Base-by-base conservation (phyloP, 2,797 vertebrate genomes). In the Anabacerthia variegaticeps region DNA sequence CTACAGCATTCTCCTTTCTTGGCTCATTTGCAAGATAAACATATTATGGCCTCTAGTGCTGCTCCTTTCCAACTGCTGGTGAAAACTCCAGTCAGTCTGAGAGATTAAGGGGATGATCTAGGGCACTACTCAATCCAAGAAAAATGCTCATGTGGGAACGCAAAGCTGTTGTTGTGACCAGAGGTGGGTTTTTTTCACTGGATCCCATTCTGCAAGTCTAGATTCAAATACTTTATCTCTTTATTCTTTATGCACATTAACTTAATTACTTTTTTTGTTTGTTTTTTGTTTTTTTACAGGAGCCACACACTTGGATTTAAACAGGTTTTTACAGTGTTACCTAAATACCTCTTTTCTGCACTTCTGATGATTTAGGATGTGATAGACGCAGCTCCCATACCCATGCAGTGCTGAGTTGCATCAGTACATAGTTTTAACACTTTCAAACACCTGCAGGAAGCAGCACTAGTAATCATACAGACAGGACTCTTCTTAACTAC, bases 101-200 rank as follows among this genome's bases (percentile, higher is more conserved):
- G 89, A 88, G 84, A 93, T 92, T 93, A 95, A 34, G 76, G 81
- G 55, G 75, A 91, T 88, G 91, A 97, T 94, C 91, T 85, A 74
- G 91, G 79, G 79, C 92, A 95, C 82, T 84, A 93, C 92, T 95
- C 71, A 94, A 92, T 84, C 79, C 73, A 78, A 81, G 73, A 97
- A 95, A 95, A 97, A 96, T 94, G 96, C 86, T 96, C 83, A 69
- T 43, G 43, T 82, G 93, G 93, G 88, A 95, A 87, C 1, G 7
- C 72, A 96, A 94, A 83, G 75, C 68, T 10, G 49, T 88, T 96
- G 54, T 78, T 89, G 65, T 78, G 81, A 92, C 18, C 62, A 69
- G 56, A 75, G 28, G 8, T 13, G 5, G 1, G 10, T 9, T 62
- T 62, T 69, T 80, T 80, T 74, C 58, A 62, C 44, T 91, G 54